These are phyloP conservation scores for Zoanthus solanderi DNA, from an alignment of 92 coral and sea anemone genomes.

Conservation along the genomic window DNA sequence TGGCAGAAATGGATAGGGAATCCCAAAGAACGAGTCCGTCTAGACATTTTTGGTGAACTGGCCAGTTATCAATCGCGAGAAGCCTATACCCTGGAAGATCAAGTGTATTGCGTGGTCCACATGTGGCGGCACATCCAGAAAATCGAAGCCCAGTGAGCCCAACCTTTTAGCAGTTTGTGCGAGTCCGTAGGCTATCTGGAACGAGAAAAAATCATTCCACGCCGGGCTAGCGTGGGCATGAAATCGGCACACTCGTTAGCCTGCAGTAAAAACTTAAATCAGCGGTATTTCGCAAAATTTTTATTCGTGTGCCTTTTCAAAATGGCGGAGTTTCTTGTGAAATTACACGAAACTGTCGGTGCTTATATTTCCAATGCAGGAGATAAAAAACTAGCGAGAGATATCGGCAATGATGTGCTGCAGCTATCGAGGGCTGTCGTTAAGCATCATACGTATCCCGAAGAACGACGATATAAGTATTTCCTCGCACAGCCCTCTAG, in stretches of 20 bases:
- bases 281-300: conserved; percentile 50
- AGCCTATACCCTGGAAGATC: no score
- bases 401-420: conserved; percentile 26
- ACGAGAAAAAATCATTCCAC: neutral
- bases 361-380: conserved; percentile 35
- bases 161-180: no score
- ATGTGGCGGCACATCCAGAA: no score
- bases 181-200: no score
- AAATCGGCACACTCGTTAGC: conserved; percentile 56
- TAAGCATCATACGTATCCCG: conserved; percentile 47
- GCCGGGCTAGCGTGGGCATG: conserved; percentile 51
- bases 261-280: conserved; percentile 41
- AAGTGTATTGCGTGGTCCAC: no score
- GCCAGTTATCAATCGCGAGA: no score
- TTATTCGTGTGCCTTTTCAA: conserved; percentile 26
- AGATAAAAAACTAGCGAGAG: conserved; percentile 36
- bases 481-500: conserved; percentile 32
- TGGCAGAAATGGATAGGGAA: no score
- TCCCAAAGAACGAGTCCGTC: no score
- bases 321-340: conserved; percentile 43
- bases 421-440: conserved; percentile 45
- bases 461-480: conserved; percentile 44
- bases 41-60: no score
- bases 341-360: conserved; percentile 28
- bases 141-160: no score